Base-by-base conservation (phyloP, 1,140 invertebrate genomes). In the Pygmarrhopalites habei region DNA sequence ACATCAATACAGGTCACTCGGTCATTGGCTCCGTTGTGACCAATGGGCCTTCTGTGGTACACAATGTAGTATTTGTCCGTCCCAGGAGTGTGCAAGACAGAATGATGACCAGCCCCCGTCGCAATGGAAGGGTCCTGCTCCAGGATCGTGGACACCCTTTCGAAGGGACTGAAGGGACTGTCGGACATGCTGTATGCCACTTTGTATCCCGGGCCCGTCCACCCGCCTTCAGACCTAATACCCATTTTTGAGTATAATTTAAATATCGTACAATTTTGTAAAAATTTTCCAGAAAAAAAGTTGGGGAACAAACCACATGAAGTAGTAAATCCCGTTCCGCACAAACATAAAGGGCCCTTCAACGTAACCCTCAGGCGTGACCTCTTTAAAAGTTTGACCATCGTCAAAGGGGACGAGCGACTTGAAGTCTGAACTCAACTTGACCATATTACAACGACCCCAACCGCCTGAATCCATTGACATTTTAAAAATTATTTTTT, bases 331-430 rank as follows among this genome's bases (percentile, higher is more conserved):
- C 0, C 43, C 64, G 25, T 66, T 61, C 26, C 59, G 30, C 10
- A 46, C 28, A 21, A 66, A 66, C 64, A 66, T 66, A 29, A 61
- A 66, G 0, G 64, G 64, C 0, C 64, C 64, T 58, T 66, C 64
- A 1, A 25, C 25, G 43, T 66, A 66, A 5, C 43, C 53, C 21
- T 25, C 12, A 1, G 64, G 64, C 3, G 64, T 66, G 10, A 66
- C 64, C 26, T 66, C 64, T 19, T 61, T 66, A 43, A 57, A 66
- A 19, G 61, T 23, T 0, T 39, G 28, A 0, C 64, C 64, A 30
- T 66, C 64, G 2, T 63, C 49, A 23, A 66, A 61, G 3, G 64
- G 55, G 23, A 58, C 55, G 2, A 64, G 21, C 19, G 2, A 32
- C 0, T 55, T 64, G 30, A 64, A 64, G 28, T 58, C 58, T n/a